Evolutionary conservation across 2,888 invertebrate genomes (phyloP).

Genomic region (Rutpela maculata): DNA sequence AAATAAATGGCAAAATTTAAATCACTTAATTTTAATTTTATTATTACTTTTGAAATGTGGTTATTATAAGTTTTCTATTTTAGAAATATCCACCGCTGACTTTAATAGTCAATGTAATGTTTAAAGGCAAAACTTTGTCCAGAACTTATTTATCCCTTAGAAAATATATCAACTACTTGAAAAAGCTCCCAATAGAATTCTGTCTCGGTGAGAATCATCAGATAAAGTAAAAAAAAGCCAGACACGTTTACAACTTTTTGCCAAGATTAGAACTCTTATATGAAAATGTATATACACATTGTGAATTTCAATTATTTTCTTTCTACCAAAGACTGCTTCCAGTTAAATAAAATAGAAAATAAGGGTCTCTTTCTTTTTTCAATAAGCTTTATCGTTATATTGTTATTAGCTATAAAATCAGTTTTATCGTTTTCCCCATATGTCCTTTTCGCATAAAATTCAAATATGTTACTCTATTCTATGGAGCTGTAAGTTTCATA

Average conservation of each 20-base stretch:
- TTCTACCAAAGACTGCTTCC: background rate
- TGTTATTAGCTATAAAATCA: conserved; percentile 41
- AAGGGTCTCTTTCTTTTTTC: conserved; percentile 3
- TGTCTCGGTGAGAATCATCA: background rate
- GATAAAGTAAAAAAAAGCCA: conserved; percentile 29
- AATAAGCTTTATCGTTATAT: conserved; percentile 32
- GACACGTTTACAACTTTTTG: conserved; percentile 28
- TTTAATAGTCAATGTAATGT: background rate
- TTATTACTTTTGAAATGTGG: too few relatives aligned
- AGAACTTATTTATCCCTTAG: background rate
- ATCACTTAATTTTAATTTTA: too few relatives aligned
- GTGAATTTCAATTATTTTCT: conserved; percentile 36
- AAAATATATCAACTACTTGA: background rate
- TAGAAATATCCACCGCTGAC: background rate
- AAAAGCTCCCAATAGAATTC: background rate
- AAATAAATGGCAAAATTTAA: too few relatives aligned
- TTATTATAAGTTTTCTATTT: too few relatives aligned
- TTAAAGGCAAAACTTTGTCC: background rate
- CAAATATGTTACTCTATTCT: conserved; percentile 28
- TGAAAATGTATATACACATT: conserved; percentile 10
- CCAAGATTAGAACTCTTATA: conserved; percentile 10
- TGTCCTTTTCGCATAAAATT: conserved; percentile 34
- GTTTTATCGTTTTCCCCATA: conserved; percentile 26
- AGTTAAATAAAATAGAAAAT: background rate
- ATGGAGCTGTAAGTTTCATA: background rate